Evolutionary conservation across 1,140 invertebrate species (phyloP).

Genomic region (Orchesella cincta): DNA sequence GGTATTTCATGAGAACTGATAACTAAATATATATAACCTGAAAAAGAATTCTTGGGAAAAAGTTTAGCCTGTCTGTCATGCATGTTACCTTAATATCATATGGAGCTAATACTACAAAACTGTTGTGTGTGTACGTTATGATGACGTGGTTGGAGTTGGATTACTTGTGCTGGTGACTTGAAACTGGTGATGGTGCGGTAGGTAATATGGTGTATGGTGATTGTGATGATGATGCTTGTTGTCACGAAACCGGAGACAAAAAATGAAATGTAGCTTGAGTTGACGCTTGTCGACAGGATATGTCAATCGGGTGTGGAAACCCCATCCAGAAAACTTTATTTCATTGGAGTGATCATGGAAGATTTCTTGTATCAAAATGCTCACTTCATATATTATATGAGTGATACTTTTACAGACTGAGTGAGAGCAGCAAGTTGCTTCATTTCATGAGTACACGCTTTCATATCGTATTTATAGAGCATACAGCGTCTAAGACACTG

Average conservation of each 20-base stretch:
- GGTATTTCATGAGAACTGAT: slow-evolving; percentile 9
- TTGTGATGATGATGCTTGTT: slow-evolving; percentile 17
- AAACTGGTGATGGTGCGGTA: background rate
- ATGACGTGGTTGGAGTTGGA: no score
- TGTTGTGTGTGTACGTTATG: background rate
- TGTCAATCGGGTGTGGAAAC: slow-evolving; percentile 21
- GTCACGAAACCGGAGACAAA: slow-evolving; percentile 26
- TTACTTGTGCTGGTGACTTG: background rate
- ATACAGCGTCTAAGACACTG: no score
- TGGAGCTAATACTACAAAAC: background rate
- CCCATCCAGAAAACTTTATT: slow-evolving; percentile 12
- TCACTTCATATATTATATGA: no score
- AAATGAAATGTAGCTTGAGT: slow-evolving; percentile 24
- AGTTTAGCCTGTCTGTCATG: slow-evolving; percentile 18
- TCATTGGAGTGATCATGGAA: slow-evolving; percentile 3
- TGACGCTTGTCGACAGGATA: slow-evolving; percentile 24
- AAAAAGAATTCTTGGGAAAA: no score
- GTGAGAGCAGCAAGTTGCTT: no score
- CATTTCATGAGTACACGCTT: no score
- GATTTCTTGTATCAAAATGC: slow-evolving; percentile 5
- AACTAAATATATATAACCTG: no score
- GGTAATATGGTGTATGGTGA: background rate
- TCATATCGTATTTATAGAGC: no score
- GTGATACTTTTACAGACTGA: no score
- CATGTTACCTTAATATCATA: slow-evolving; percentile 14